Conservation (phyloP, 2,888 invertebrate species). For the Mesorhabditis spiculigera region DNA sequence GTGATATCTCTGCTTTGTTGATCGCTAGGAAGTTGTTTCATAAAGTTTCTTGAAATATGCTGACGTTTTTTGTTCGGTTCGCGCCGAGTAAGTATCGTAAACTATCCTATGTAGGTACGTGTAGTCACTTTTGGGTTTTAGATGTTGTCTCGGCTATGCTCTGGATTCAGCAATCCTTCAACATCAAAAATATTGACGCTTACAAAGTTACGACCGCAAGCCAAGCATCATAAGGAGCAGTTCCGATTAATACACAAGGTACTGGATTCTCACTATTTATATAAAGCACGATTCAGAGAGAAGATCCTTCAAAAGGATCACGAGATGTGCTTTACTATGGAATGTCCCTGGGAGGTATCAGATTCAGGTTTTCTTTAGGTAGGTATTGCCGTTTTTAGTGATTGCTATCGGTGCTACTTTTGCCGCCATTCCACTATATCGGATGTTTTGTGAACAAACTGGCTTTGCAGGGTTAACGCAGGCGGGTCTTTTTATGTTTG, state of each 20-base stretch:
- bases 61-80: too few species aligned
- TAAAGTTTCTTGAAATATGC: too few species aligned
- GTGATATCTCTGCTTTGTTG: background rate
- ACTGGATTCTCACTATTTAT: background rate
- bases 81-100: too few species aligned
- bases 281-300: background rate
- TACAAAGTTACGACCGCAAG: background rate
- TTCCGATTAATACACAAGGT: too few species aligned
- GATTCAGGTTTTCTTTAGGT: background rate
- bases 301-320: background rate
- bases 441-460: constrained; percentile 93
- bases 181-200: background rate
- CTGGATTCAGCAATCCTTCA: background rate
- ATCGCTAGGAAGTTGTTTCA: background rate
- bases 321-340: constrained; percentile 4
- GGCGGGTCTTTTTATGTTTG: constrained; percentile 17
- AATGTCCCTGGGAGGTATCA: background rate
- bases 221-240: background rate
- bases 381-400: constrained; percentile 60
- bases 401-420: constrained; percentile 81
- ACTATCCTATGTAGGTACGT: too few species aligned
- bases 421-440: constrained; percentile 91
- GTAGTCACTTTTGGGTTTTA: background rate
- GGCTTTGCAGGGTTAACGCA: constrained; percentile 85
- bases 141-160: background rate